A percentile compares a stretch with the other conserved stretches of the same genome.
Evolutionary conservation across 2,113 vertebrate genomes (phyloP).

Genomic region (Empidonax alnorum): DNA sequence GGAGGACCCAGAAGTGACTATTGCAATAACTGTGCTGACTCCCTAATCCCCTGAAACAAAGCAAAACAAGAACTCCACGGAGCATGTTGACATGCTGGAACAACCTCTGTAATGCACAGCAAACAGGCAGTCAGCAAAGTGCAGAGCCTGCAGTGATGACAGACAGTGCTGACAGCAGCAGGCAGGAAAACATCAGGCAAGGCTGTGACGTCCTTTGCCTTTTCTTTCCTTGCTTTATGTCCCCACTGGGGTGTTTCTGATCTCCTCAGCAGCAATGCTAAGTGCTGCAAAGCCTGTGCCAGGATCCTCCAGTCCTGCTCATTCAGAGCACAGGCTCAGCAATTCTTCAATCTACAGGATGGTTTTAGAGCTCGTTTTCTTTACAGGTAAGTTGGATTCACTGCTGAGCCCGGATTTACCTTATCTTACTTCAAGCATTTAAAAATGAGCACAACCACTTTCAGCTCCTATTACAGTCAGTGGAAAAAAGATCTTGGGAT

Average conservation of each 20-base stretch:
- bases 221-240: neutral
- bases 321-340: neutral
- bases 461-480: constrained; percentile 2
- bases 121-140: neutral
- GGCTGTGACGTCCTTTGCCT: neutral
- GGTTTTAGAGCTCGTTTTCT: neutral
- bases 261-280: neutral
- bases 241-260: neutral
- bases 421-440: constrained; percentile 9
- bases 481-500: neutral
- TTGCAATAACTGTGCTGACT: neutral
- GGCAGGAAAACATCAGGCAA: neutral
- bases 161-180: neutral
- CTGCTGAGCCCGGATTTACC: neutral
- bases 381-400: constrained; percentile 4
- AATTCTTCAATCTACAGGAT: neutral
- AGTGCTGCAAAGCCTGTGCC: neutral
- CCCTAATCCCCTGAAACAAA: neutral
- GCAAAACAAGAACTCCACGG: neutral
- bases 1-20: neutral
- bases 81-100: neutral
- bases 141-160: neutral
- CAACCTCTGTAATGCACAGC: neutral
- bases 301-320: neutral
- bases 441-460: neutral